A percentile compares a stretch with the other conserved stretches of the same genome.
These are phyloP conservation scores for Tragulus kanchil DNA, from an alignment of 2,113 vertebrate species.

Conservation along the genomic window DNA sequence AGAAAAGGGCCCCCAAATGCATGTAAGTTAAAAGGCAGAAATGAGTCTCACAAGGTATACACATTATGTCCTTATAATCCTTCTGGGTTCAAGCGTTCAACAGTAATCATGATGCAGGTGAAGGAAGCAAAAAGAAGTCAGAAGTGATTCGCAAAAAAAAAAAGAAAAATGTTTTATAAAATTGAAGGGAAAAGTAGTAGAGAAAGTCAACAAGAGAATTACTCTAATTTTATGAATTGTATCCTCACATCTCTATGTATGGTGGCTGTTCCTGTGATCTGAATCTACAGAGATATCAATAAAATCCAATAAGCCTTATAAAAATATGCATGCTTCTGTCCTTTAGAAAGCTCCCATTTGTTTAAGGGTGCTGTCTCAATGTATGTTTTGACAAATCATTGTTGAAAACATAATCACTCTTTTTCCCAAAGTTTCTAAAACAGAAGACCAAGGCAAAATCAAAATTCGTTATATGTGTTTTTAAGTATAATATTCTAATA, in stretches of 20 bases:
- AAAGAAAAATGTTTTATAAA: conserved; percentile 11
- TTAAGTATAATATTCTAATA: too few relatives aligned
- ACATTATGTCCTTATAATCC: background rate
- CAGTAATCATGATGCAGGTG: background rate
- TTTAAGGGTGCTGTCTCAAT: background rate
- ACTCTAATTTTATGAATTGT: background rate
- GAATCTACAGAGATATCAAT: background rate
- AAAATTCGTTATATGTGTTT: background rate
- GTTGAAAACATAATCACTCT: background rate
- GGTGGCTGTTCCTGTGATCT: background rate
- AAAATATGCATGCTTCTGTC: background rate
- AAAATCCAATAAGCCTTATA: background rate
- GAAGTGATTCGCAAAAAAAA: background rate
- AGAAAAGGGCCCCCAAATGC: background rate
- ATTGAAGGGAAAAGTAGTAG: background rate
- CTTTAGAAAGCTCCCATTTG: background rate
- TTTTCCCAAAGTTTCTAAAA: background rate
- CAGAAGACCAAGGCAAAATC: background rate
- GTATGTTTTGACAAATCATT: background rate
- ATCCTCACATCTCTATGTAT: background rate
- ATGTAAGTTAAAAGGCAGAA: background rate
- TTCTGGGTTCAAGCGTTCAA: background rate
- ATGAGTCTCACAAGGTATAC: background rate
- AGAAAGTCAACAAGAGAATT: background rate
- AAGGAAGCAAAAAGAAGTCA: background rate